phyloP scores from a whole-genome alignment of 2,797 vertebrate genomes.

The Lates japonicus region DNA sequence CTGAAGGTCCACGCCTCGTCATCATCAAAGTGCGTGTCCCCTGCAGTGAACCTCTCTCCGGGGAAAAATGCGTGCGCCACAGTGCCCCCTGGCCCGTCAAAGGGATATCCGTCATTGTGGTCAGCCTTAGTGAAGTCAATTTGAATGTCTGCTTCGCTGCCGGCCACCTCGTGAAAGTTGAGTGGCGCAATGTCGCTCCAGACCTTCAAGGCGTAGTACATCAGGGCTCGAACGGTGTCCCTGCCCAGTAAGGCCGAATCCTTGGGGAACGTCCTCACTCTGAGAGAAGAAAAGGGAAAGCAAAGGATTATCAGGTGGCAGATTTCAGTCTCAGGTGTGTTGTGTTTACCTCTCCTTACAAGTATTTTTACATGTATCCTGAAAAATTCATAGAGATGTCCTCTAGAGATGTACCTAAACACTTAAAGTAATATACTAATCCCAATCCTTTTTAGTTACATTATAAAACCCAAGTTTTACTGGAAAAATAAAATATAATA shows the following conservation, averaged over 20 bases:
- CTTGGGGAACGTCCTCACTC: conserved; percentile 94
- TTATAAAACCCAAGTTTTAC: neutral
- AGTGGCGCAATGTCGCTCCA: conserved; percentile 96
- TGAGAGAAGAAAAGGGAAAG: conserved; percentile 59
- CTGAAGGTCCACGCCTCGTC: conserved; percentile 93
- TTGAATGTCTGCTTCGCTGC: conserved; percentile 94
- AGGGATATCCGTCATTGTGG: conserved; percentile 93
- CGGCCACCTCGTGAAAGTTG: conserved; percentile 96
- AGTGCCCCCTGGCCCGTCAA: conserved; percentile 94
- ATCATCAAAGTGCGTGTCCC: conserved; percentile 93
- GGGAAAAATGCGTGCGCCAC: conserved; percentile 98
- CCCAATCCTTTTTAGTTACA: neutral
- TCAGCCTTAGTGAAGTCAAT: conserved; percentile 96
- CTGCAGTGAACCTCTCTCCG: conserved; percentile 90
- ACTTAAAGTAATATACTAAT: neutral
- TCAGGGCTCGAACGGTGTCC: conserved; percentile 94
- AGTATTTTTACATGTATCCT: neutral
- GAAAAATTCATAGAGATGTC: neutral
- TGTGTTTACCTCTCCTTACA: neutral
- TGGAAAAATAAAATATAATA: conserved; percentile 3
- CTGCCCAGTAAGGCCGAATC: conserved; percentile 91
- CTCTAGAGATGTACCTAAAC: neutral
- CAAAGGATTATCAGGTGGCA: neutral
- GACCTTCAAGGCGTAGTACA: conserved; percentile 97
- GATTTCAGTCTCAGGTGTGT: neutral